phyloP scores from a whole-genome alignment of 2,797 vertebrate species.

The Alosa sapidissima region DNA sequence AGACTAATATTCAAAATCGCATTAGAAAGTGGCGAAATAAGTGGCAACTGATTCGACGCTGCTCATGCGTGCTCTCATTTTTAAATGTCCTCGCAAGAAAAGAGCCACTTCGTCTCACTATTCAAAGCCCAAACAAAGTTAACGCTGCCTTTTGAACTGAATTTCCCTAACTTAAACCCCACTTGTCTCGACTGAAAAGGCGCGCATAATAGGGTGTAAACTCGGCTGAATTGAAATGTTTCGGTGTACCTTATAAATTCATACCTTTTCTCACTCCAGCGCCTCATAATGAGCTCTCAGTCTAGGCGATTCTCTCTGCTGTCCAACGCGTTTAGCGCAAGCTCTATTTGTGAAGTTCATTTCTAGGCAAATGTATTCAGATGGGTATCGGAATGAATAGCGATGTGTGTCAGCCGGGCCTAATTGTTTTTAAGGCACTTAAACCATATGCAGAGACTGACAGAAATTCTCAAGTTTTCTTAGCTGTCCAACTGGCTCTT shows the following conservation, averaged over 20 bases:
- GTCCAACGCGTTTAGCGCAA: slow-evolving; percentile 90
- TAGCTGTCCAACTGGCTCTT: slow-evolving; percentile 80
- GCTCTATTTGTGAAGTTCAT: slow-evolving; percentile 96
- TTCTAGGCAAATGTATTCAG: slow-evolving; percentile 99
- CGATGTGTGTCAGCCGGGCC: slow-evolving; percentile 98
- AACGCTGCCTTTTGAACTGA: slow-evolving; percentile 75
- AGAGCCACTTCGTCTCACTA: slow-evolving; percentile 75
- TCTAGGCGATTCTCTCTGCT: slow-evolving; percentile 98
- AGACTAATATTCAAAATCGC: slow-evolving; percentile 82
- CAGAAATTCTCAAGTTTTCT: slow-evolving; percentile 90
- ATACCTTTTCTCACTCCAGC: slow-evolving; percentile 92
- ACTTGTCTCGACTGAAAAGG: slow-evolving; percentile 87
- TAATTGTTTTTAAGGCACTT: slow-evolving; percentile 99
- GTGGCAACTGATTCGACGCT: slow-evolving; percentile 71
- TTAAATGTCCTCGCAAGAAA: slow-evolving; percentile 51
- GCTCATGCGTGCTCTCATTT: slow-evolving; percentile 76
- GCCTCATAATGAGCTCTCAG: slow-evolving; percentile 85
- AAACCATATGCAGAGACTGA: slow-evolving; percentile 93
- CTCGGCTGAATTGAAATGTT: slow-evolving; percentile 96
- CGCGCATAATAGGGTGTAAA: slow-evolving; percentile 90
- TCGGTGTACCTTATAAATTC: slow-evolving; percentile 98
- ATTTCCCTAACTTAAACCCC: slow-evolving; percentile 79
- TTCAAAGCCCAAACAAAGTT: slow-evolving; percentile 86
- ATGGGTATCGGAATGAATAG: slow-evolving; percentile 87
- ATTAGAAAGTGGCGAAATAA: slow-evolving; percentile 75